phyloP scores from a whole-genome alignment of 2,113 vertebrate species.

The Aptenodytes patagonicus region DNA sequence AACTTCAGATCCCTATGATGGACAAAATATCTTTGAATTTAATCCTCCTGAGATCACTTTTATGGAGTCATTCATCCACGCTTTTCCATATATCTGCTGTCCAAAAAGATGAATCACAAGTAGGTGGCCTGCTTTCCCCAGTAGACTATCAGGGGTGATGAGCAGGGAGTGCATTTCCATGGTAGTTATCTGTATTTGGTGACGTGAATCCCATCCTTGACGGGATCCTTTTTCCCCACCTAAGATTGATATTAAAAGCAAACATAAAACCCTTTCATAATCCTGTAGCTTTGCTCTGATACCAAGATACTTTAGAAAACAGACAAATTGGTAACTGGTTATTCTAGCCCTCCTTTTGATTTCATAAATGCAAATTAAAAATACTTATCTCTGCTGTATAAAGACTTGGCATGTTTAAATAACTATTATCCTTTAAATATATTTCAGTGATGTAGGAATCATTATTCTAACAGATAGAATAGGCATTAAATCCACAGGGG shows the following conservation, averaged over 20 bases:
- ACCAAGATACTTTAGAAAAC: neutral
- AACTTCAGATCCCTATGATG: neutral
- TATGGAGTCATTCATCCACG: neutral
- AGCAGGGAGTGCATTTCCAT: neutral
- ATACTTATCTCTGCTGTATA: conserved; percentile 68
- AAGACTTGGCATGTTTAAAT: conserved; percentile 72
- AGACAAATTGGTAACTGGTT: conserved; percentile 10
- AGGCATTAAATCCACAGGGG: conserved; percentile 74
- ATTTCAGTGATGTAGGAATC: conserved; percentile 66
- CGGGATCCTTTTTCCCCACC: neutral
- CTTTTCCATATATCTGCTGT: neutral
- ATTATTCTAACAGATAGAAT: conserved; percentile 72
- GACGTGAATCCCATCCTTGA: neutral
- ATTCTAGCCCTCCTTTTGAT: conserved; percentile 35
- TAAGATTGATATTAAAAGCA: neutral
- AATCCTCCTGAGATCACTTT: neutral
- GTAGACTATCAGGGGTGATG: neutral
- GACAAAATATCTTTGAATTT: neutral
- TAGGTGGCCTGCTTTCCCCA: neutral
- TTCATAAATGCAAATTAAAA: conserved; percentile 74
- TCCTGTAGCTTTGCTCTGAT: neutral
- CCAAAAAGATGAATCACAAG: neutral
- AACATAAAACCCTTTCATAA: neutral
- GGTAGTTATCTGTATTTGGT: neutral
- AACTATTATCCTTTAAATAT: conserved; percentile 70